These are phyloP conservation scores for Indri indri DNA, from an alignment of 2,113 vertebrate genomes.

Conservation along the genomic window DNA sequence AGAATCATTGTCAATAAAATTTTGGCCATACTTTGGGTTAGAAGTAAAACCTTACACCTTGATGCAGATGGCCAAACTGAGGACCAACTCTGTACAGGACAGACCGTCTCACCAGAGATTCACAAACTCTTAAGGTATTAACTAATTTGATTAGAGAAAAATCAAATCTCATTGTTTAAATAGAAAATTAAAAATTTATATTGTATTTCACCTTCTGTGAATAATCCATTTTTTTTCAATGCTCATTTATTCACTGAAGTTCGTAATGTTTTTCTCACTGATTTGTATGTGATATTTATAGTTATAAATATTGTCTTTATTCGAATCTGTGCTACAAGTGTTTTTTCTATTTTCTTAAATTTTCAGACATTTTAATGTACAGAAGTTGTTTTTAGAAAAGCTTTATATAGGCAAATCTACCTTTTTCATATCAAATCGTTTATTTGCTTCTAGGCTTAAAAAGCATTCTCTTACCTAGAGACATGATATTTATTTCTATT, in stretches of 20 bases:
- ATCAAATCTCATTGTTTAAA: background rate
- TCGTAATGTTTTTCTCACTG: background rate
- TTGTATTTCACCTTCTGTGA: background rate
- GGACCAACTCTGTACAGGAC: background rate
- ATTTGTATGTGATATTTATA: background rate
- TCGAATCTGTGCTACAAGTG: background rate
- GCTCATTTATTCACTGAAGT: background rate
- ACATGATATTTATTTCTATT: background rate
- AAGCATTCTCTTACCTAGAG: background rate
- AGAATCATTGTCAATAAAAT: background rate
- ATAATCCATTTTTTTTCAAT: background rate
- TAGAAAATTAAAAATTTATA: background rate
- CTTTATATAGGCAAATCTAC: background rate
- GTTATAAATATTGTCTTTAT: background rate
- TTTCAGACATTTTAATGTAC: background rate
- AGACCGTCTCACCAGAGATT: background rate
- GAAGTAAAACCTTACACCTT: background rate
- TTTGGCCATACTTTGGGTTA: background rate
- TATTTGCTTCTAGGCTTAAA: background rate
- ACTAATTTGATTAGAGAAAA: slow-evolving; percentile 13
- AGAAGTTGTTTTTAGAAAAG: background rate
- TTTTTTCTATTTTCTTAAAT: background rate
- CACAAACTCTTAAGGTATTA: background rate
- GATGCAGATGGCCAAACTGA: background rate
- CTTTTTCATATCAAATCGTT: background rate